A percentile compares a stretch with the other conserved stretches of the same genome.
phyloP scores from a whole-genome alignment of 2,888 invertebrate genomes.

The Synanthedon vespiformis region DNA sequence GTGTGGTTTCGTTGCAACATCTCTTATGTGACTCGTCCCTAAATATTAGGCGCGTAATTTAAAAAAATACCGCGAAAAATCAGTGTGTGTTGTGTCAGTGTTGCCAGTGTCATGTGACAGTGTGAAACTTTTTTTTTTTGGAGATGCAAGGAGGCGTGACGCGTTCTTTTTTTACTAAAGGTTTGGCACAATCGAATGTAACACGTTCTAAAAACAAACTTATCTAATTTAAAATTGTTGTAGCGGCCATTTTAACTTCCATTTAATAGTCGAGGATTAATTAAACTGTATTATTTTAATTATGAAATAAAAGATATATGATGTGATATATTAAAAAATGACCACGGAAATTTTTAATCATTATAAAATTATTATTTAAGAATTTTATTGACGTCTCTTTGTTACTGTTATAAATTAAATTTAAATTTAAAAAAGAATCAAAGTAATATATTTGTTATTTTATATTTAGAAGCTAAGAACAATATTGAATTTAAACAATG shows the following conservation, averaged over 20 bases:
- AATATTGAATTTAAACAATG: no score
- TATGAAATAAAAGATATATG: no score
- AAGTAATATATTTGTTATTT: no score
- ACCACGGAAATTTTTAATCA: no score
- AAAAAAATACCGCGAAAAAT: conserved; percentile 18
- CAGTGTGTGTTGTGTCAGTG: conserved; percentile 11
- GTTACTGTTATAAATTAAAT: no score
- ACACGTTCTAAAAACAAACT: neutral
- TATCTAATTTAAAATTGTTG: no score
- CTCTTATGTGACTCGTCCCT: conserved; percentile 61
- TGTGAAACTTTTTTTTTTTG: conserved; percentile 11
- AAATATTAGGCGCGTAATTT: conserved; percentile 53
- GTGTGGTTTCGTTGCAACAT: conserved; percentile 64
- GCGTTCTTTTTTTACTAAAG: conserved; percentile 7
- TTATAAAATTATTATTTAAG: no score
- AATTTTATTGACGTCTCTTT: no score
- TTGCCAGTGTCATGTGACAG: conserved; percentile 16
- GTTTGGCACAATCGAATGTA: conserved; percentile 9
- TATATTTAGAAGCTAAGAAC: no score
- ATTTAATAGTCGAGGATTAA: neutral
- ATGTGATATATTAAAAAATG: no score
- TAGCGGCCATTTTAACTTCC: neutral
- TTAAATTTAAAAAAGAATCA: no score
- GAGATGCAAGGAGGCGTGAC: conserved; percentile 33
- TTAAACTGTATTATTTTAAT: no score